A percentile compares a stretch with the other conserved stretches of the same genome.
Evolutionary conservation across 2,888 invertebrate genomes (phyloP).

Genomic region (Eugnorisma glareosa): DNA sequence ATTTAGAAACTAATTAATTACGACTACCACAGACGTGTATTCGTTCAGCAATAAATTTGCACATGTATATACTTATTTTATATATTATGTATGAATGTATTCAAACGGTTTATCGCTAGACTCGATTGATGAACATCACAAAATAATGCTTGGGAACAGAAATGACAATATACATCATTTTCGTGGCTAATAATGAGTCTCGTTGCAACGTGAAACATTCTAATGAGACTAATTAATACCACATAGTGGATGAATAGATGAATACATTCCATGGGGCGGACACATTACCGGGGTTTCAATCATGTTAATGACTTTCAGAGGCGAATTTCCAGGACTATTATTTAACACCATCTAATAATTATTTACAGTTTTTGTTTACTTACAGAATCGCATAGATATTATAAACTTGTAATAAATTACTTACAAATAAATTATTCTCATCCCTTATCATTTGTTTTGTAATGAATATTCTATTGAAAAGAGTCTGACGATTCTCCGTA

Average conservation of each 20-base stretch:
- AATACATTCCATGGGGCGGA: slow-evolving; percentile 6
- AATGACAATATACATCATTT: slow-evolving; percentile 15
- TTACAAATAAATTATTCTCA: background rate
- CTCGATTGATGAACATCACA: slow-evolving; percentile 27
- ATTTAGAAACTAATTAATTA: slow-evolving; percentile 34
- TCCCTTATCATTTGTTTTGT: background rate
- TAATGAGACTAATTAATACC: slow-evolving; percentile 40
- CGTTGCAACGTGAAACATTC: slow-evolving; percentile 26
- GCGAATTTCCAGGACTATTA: background rate
- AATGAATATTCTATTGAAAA: background rate
- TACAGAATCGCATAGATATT: background rate
- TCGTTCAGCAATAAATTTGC: slow-evolving; percentile 67
- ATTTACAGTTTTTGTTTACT: background rate
- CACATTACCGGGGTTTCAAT: background rate
- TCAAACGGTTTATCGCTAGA: slow-evolving; percentile 20
- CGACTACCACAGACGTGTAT: slow-evolving; percentile 59
- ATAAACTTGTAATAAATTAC: background rate
- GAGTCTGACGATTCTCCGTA: slow-evolving; percentile 23
- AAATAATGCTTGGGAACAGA: slow-evolving; percentile 8
- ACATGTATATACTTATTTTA: slow-evolving; percentile 19
- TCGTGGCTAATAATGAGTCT: slow-evolving; percentile 4
- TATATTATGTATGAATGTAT: slow-evolving; percentile 28
- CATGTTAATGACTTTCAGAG: background rate
- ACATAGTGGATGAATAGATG: background rate
- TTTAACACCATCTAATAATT: background rate